Evolutionary conservation across 2,797 vertebrate genomes (phyloP), one percentile per base, ranked within the genome.

Genomic region (Echeneis naucrates): DNA sequence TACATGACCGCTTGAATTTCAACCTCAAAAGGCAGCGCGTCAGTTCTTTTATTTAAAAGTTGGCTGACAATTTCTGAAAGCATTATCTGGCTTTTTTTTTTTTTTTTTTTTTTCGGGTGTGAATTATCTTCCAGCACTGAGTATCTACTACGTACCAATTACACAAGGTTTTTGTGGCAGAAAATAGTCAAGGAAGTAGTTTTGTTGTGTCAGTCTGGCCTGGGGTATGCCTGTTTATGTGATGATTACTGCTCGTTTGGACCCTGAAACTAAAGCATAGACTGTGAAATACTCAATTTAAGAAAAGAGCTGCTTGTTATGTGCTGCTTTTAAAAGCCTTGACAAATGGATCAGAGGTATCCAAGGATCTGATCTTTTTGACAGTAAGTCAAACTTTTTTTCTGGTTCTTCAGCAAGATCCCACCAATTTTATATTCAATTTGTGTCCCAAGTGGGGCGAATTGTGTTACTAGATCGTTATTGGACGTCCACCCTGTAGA

Each of bases 251-350:
- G 6, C 1, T 61, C 58, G 45, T 63, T 51, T 68, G 73, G 27
- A 44, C 37, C 6, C 8, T 38, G 26, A 57, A 33, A 58, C 40
- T 48, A 30, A 78, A 63, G 14, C 24, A 19, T 19, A 71, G 51
- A 72, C 59, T 75, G 68, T 75, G 57, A 85, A 80, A 40, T 26
- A 30, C 37, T 45, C 7, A 19, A 30, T 48, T 52, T 13, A 52
- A 52, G 37, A 3, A 47, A 44, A 23, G 21, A 68, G 61, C 56
- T 82, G 52, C 54, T 82, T 40, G 30, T 72, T 44, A 30, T 63
- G 44, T 77, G 77, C 74, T 73, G 67, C 45, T 30, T 56, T 32
- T 42, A n/a, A 71, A 51, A 38, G 32, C 56, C 52, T 71, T 67
- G 64, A 5, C n/a, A 32, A 45, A 50, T 1, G 13, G 4, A 7